Evolutionary conservation across 2,113 vertebrate species (phyloP).

Genomic region (Ctenomys sociabilis): DNA sequence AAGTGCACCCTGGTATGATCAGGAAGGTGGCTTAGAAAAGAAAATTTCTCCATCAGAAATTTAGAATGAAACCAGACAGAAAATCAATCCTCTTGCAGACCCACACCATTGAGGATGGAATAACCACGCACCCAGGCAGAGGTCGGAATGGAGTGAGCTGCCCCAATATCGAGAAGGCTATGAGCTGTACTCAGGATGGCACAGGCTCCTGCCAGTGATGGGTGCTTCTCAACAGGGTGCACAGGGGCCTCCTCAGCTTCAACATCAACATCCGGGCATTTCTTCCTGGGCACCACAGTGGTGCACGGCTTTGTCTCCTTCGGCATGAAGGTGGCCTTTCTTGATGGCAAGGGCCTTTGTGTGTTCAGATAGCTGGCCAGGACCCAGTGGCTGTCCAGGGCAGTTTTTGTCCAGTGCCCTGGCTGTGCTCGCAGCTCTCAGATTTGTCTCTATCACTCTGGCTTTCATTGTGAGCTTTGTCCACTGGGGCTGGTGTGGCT

Average conservation of each 20-base stretch:
- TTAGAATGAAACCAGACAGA: no score
- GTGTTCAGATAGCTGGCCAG: not conserved
- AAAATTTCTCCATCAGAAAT: not conserved
- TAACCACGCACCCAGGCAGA: not conserved
- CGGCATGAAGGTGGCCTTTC: not conserved
- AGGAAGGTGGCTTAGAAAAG: not conserved
- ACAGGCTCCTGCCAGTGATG: not conserved
- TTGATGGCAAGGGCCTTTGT: not conserved
- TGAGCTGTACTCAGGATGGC: not conserved
- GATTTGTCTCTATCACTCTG: not conserved
- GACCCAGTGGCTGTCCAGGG: not conserved
- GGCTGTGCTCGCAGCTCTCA: not conserved
- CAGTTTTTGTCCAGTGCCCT: not conserved
- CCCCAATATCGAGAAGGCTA: not conserved
- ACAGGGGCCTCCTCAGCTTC: not conserved
- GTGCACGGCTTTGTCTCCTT: not conserved
- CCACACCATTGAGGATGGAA: not conserved
- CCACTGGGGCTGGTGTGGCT: not conserved
- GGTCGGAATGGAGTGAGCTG: not conserved
- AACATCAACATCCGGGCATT: not conserved
- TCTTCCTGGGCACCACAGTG: not conserved
- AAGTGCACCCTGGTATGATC: not conserved
- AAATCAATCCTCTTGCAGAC: no score
- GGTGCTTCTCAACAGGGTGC: not conserved
- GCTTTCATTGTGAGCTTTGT: not conserved